These are phyloP conservation scores for Globodera rostochiensis DNA, from an alignment of 1,140 invertebrate species.

Conservation along the genomic window DNA sequence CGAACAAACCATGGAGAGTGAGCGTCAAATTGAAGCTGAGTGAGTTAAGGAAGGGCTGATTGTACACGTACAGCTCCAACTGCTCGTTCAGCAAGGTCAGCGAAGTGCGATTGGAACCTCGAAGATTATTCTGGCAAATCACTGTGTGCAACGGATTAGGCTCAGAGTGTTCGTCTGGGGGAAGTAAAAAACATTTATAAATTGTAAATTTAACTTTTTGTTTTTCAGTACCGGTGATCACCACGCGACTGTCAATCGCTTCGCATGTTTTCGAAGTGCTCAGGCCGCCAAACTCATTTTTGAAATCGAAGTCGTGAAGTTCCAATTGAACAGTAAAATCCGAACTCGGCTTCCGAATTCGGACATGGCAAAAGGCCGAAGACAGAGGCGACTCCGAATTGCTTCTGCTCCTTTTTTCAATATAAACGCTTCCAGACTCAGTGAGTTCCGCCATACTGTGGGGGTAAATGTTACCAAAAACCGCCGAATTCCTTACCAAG, in stretches of 20 bases:
- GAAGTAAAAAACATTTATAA: neutral
- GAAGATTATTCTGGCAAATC: conserved; percentile 33
- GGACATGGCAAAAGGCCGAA: conserved; percentile 58
- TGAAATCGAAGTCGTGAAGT: conserved; percentile 43
- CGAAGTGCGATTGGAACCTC: conserved; percentile 23
- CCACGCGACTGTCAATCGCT: conserved; percentile 37
- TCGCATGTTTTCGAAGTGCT: conserved; percentile 17
- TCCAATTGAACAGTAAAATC: conserved; percentile 43
- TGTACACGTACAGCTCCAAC: conserved; percentile 45
- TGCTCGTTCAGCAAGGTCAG: conserved; percentile 30
- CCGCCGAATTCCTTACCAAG: conserved; percentile 20
- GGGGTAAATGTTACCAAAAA: neutral
- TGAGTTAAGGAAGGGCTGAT: conserved; percentile 15
- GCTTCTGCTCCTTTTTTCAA: neutral
- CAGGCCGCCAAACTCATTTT: neutral
- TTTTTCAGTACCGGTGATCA: conserved; percentile 25
- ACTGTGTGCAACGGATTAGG: conserved; percentile 33
- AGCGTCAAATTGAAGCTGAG: conserved; percentile 44
- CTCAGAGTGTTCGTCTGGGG: conserved; percentile 35
- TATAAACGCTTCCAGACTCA: conserved; percentile 12
- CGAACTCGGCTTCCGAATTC: conserved; percentile 44
- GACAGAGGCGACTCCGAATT: neutral
- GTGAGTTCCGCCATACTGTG: conserved; percentile 33
- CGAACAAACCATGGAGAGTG: conserved; percentile 28
- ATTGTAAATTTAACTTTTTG: neutral